Evolutionary conservation across 2,888 invertebrate genomes (phyloP).

Genomic region (Tenthredo amoena): DNA sequence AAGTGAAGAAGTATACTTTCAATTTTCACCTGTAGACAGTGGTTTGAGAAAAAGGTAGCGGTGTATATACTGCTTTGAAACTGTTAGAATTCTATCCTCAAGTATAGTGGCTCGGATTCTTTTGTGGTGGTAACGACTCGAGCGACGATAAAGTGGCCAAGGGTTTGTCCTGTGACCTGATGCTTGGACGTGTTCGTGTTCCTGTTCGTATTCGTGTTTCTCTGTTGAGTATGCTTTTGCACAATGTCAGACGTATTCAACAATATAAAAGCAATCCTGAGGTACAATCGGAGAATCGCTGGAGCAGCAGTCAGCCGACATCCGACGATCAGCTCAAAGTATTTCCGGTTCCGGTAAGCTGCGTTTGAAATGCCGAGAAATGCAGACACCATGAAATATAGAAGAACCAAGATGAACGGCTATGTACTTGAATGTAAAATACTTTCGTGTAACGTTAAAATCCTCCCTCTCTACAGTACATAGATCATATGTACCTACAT

Average conservation of each 20-base stretch:
- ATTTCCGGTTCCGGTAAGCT: slow-evolving; percentile 63
- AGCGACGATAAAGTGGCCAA: slow-evolving; percentile 28
- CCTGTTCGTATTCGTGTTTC: slow-evolving; percentile 14
- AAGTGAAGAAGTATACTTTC: not conserved
- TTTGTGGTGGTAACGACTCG: slow-evolving; percentile 35
- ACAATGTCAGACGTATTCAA: slow-evolving; percentile 42
- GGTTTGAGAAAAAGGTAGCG: not conserved
- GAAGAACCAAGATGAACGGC: slow-evolving; percentile 52
- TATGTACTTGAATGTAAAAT: slow-evolving; percentile 33
- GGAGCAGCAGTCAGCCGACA: slow-evolving; percentile 61
- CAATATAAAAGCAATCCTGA: slow-evolving; percentile 37
- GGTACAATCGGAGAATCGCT: slow-evolving; percentile 53
- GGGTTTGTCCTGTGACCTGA: slow-evolving; percentile 46
- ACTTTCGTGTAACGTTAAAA: slow-evolving; percentile 6
- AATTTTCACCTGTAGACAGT: slow-evolving; percentile 7
- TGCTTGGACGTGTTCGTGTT: slow-evolving; percentile 13
- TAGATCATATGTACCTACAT: not conserved
- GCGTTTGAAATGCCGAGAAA: slow-evolving; percentile 55
- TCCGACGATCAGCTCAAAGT: slow-evolving; percentile 68
- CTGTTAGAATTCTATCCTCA: not conserved
- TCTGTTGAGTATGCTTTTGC: not conserved
- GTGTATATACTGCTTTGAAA: not conserved
- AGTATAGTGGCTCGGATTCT: slow-evolving; percentile 9
- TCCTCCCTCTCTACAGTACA: not conserved
- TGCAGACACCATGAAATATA: slow-evolving; percentile 62